Base-by-base conservation (phyloP, 2,113 vertebrate genomes). In the Gallinago undulata region DNA sequence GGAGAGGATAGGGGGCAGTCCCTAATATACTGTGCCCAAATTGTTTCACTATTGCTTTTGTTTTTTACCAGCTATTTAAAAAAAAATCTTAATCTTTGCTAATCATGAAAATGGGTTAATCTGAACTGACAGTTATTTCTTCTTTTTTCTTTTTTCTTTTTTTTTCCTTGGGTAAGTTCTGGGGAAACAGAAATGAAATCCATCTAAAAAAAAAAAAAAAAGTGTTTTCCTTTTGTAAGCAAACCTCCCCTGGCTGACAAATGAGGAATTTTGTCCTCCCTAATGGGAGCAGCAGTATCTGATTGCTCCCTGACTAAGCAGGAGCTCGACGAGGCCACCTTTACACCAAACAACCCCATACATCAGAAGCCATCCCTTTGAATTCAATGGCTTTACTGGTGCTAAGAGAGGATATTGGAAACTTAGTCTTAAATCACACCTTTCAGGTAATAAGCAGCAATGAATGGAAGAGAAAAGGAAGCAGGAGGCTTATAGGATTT, bases 371-470 rank as follows among this genome's bases (percentile, higher is more conserved):
- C 55, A 72, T 43, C 23, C 53, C 31, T 91, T 79, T 53, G 48
- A 91, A 87, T 80, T 93, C 45, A 73, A 2, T 31, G 67, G 48
- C 57, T 93, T 93, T 82, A 37, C 87, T 84, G 66, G 59, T 67
- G 70, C 82, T 93, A 57, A 67, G 37, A 93, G 57, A 79, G 48
- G 77, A 43, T 79, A 92, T 87, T 87, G 84, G 80, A 91, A 91
- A 55, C 53, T 75, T 53, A 70, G 73, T 19, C 81, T 92, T 90
- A 78, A 93, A 92, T 95, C 89, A 89, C 73, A 92, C 64, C 48
- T 93, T 95, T 86, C 80, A 86, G 73, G 66, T 89, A 93, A 92
- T 92, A 93, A 92, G 77, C 39, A 72, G 69, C 64, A 92, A 95
- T 84, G 92, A 95, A 95, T 39, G 50, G 74, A 82, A 82, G 41